phyloP scores from a whole-genome alignment of 2,797 vertebrate species.

The Thaleichthys pacificus region DNA sequence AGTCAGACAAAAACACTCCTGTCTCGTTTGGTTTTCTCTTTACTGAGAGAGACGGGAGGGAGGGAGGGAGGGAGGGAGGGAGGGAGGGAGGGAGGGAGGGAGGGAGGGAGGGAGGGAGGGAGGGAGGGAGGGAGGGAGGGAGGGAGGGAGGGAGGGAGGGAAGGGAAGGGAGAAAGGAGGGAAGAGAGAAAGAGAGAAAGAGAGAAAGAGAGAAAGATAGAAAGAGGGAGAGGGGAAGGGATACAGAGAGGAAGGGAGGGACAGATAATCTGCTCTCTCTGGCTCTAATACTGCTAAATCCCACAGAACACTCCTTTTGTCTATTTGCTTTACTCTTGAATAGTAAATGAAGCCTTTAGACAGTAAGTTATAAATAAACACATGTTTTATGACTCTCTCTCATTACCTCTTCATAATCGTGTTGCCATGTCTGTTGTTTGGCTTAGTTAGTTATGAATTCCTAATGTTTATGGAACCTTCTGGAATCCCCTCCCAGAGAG shows the following conservation, averaged over 20 bases:
- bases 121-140: no score
- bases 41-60: not conserved
- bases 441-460: not conserved
- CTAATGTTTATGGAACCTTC: not conserved
- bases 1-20: no score
- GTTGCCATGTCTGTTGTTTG: not conserved
- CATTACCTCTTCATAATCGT: not conserved
- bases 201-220: not conserved
- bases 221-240: not conserved
- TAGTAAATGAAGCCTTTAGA: not conserved
- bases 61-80: not conserved
- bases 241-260: not conserved
- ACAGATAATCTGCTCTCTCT: not conserved
- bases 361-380: not conserved
- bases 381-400: not conserved
- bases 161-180: no score
- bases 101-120: no score
- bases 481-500: not conserved
- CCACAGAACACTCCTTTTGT: no score
- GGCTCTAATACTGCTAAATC: no score
- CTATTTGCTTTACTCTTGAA: no score
- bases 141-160: no score
- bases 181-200: no score
- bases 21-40: not conserved
- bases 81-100: not conserved